Conservation (phyloP, 2,888 invertebrate species). For the Saturnia japonica region DNA sequence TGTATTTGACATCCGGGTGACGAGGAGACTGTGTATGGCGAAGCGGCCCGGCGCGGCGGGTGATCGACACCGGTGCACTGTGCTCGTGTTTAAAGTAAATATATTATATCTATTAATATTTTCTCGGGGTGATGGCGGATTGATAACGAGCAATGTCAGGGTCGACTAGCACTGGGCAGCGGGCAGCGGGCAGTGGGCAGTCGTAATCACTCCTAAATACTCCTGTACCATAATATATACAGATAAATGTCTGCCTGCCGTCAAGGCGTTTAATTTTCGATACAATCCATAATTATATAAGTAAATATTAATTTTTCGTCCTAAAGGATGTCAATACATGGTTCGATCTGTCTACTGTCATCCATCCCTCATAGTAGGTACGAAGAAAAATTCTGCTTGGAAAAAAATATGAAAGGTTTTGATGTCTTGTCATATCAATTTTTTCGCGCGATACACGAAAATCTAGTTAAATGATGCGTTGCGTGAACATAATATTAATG, state of each 20-base stretch:
- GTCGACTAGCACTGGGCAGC: conserved; percentile 25
- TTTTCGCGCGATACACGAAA: background rate
- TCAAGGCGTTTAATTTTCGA: background rate
- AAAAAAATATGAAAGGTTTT: background rate
- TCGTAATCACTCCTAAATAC: background rate
- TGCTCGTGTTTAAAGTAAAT: too few relatives aligned
- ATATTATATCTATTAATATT: conserved; percentile 12
- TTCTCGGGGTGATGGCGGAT: conserved; percentile 21
- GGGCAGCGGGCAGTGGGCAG: too few relatives aligned
- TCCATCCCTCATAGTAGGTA: too few relatives aligned
- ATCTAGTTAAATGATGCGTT: background rate
- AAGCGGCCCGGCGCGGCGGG: background rate
- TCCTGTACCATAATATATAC: background rate
- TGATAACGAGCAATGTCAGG: conserved; percentile 38
- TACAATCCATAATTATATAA: too few relatives aligned
- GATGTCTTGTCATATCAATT: background rate
- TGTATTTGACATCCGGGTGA: conserved; percentile 5
- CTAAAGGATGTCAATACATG: too few relatives aligned
- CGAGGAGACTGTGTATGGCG: too few relatives aligned
- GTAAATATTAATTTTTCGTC: too few relatives aligned
- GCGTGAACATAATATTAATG: background rate
- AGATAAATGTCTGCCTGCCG: background rate
- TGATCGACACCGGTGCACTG: background rate
- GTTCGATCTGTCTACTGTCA: too few relatives aligned
- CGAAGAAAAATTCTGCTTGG: too few relatives aligned